These are phyloP conservation scores for Oxygymnocypris stewartii DNA, from an alignment of 2,113 vertebrate species.

Conservation along the genomic window DNA sequence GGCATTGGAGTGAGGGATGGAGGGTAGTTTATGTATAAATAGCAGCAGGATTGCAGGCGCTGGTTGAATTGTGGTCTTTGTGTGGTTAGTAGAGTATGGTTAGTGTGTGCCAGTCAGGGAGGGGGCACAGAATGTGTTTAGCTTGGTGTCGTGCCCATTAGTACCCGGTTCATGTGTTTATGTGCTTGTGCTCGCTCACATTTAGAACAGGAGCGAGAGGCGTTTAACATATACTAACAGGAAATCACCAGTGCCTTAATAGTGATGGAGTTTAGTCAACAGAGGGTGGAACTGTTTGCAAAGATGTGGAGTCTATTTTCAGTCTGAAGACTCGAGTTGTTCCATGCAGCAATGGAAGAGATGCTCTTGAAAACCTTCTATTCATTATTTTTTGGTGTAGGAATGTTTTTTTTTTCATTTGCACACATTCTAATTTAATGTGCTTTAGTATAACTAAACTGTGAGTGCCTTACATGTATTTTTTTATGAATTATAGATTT, in stretches of 20 bases:
- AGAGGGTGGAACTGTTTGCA: conserved; percentile 53
- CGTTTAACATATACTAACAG: not conserved
- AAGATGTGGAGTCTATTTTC: conserved; percentile 55
- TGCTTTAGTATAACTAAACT: not conserved
- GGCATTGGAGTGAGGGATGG: conserved; percentile 45
- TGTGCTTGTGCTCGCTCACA: conserved; percentile 53
- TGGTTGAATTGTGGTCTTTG: conserved; percentile 75
- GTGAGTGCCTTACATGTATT: not conserved
- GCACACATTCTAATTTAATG: not conserved
- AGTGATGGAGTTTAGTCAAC: conserved; percentile 1
- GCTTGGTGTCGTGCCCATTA: conserved; percentile 67
- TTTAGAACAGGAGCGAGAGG: conserved; percentile 25
- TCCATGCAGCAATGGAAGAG: conserved; percentile 27
- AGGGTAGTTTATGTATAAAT: conserved; percentile 62
- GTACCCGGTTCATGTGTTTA: conserved; percentile 60
- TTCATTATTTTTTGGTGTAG: not conserved
- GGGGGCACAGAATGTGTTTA: conserved; percentile 69
- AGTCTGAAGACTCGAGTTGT: conserved; percentile 54
- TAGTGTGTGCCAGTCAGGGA: conserved; percentile 64
- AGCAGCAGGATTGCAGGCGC: conserved; percentile 58
- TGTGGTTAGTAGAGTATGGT: conserved; percentile 60
- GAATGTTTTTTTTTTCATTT: not conserved
- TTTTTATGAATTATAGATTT: not conserved
- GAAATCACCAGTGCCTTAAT: not conserved
- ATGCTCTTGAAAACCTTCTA: conserved; percentile 11